phyloP scores from a whole-genome alignment of 2,113 vertebrate species.

The Rhegmatorhina hoffmannsi region DNA sequence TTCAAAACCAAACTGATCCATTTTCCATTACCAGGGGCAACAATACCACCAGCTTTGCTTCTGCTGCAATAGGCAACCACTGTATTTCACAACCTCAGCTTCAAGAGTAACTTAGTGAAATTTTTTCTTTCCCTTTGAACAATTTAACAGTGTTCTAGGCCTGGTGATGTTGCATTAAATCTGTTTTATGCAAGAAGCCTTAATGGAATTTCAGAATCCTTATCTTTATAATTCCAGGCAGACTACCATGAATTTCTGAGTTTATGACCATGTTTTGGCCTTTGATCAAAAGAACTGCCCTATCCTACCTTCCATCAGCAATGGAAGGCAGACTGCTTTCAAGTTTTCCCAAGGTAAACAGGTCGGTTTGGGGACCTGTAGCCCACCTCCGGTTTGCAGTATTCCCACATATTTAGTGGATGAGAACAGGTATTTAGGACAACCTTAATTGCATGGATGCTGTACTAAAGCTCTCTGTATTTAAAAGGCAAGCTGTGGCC shows the following conservation, averaged over 20 bases:
- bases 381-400: background rate
- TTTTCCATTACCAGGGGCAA: background rate
- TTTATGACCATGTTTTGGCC: background rate
- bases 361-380: background rate
- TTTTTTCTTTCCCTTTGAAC: background rate
- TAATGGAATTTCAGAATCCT: background rate
- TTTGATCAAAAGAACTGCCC: background rate
- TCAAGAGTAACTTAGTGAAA: background rate
- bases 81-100: background rate
- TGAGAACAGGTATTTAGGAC: background rate
- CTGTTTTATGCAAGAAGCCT: background rate
- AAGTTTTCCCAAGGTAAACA: background rate
- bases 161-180: background rate
- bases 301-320: background rate
- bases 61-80: background rate
- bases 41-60: background rate
- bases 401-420: background rate
- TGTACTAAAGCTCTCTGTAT: background rate
- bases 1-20: background rate
- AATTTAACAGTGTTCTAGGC: background rate
- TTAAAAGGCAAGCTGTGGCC: background rate
- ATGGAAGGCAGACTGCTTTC: background rate
- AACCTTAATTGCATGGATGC: background rate
- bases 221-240: constrained; percentile 8
- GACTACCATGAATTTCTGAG: background rate